A percentile compares a stretch with the other conserved stretches of the same genome.
Conservation (phyloP, 2,113 vertebrate species). For the Lanius collurio region DNA sequence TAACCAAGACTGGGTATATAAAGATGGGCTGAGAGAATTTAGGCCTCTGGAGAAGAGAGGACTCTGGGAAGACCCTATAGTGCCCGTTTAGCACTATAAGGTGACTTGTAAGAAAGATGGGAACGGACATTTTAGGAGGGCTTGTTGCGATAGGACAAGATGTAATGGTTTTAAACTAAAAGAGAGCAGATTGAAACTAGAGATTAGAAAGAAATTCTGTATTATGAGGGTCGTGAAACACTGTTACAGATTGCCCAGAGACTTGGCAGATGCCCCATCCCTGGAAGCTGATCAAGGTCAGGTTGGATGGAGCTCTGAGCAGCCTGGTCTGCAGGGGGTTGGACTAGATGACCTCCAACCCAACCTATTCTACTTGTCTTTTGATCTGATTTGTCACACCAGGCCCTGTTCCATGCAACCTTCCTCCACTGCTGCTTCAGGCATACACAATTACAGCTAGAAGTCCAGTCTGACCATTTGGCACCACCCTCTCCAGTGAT, state of each 20-base stretch:
- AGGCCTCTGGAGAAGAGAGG: neutral
- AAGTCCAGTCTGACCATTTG: conserved; percentile 2
- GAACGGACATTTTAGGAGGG: neutral
- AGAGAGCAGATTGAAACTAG: neutral
- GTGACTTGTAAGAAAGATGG: neutral
- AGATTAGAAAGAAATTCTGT: neutral
- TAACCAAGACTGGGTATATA: neutral
- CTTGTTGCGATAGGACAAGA: rapidly evolving
- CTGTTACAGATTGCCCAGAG: neutral
- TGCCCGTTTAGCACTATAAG: neutral
- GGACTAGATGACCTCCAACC: neutral
- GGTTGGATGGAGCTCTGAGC: neutral
- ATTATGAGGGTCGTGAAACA: neutral
- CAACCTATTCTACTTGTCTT: neutral
- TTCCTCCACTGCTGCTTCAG: neutral
- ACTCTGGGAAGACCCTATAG: neutral
- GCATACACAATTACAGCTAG: neutral
- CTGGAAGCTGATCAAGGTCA: neutral
- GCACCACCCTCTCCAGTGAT: neutral
- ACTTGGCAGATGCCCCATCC: neutral
- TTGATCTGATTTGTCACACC: neutral
- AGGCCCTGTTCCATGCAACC: neutral
- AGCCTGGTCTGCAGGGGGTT: neutral
- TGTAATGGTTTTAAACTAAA: neutral
- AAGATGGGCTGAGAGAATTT: neutral